These are phyloP conservation scores for Drosophila percnosoma DNA, from an alignment of 2,888 invertebrate species.

Conservation along the genomic window DNA sequence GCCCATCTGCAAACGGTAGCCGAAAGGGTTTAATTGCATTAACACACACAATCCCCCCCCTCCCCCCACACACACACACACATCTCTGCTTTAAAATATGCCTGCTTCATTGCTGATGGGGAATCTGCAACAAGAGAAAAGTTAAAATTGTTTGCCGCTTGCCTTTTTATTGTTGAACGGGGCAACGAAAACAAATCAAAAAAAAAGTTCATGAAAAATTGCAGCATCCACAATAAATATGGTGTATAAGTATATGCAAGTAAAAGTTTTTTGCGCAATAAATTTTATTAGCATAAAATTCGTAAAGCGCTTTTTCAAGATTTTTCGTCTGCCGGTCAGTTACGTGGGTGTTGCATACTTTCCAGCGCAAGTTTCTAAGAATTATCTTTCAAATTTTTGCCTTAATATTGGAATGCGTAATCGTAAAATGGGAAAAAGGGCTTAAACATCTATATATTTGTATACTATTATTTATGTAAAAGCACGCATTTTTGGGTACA, in stretches of 20 bases:
- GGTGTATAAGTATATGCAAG: slow-evolving; percentile 44
- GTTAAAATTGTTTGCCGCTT: slow-evolving; percentile 57
- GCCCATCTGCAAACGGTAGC: slow-evolving; percentile 7
- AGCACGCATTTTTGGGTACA: not conserved
- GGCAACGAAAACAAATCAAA: not conserved
- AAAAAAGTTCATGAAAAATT: slow-evolving; percentile 39
- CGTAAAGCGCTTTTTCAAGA: slow-evolving; percentile 49
- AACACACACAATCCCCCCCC: not conserved
- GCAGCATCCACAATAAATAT: slow-evolving; percentile 54
- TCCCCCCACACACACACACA: not conserved
- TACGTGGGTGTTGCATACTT: slow-evolving; percentile 31
- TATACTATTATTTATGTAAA: not conserved
- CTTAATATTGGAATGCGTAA: slow-evolving; percentile 12
- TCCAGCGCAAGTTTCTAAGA: slow-evolving; percentile 16
- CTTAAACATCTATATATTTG: not conserved
- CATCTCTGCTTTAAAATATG: slow-evolving; percentile 1
- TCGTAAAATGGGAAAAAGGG: not conserved
- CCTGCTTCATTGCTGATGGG: slow-evolving; percentile 5
- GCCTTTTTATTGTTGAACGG: slow-evolving; percentile 12
- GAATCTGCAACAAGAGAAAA: slow-evolving; percentile 28
- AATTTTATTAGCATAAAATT: slow-evolving; percentile 73
- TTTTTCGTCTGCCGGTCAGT: slow-evolving; percentile 52
- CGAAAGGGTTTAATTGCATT: slow-evolving; percentile 30
- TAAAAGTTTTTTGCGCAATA: slow-evolving; percentile 48
- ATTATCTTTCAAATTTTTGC: slow-evolving; percentile 5